Conservation (phyloP, 2,797 vertebrate species). For the Accipiter badius region DNA sequence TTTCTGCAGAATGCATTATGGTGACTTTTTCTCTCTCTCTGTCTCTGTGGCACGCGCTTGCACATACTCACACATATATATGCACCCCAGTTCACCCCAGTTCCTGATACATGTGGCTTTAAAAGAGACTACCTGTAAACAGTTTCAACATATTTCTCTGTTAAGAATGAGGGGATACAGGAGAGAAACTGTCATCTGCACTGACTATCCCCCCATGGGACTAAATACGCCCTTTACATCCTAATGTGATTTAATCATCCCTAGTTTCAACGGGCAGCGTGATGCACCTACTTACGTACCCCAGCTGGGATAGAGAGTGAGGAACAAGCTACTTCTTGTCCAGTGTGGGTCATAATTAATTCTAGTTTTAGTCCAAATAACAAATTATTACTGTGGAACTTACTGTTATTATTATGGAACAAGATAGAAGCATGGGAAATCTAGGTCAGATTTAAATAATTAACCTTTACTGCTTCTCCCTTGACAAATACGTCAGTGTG, state of each 20-base stretch:
- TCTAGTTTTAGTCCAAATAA: neutral
- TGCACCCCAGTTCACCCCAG: neutral
- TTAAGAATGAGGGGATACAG: neutral
- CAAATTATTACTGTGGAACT: neutral
- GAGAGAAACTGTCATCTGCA: neutral
- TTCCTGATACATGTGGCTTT: neutral
- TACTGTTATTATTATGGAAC: neutral
- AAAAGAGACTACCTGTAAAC: neutral
- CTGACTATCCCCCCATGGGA: neutral
- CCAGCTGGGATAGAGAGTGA: neutral
- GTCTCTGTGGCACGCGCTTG: neutral
- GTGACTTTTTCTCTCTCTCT: neutral
- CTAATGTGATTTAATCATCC: neutral
- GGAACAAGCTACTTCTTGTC: neutral
- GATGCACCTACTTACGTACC: neutral
- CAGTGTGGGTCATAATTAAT: neutral
- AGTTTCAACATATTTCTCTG: neutral
- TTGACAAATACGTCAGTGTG: neutral
- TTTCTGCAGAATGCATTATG: neutral
- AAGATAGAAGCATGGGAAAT: neutral
- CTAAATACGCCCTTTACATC: neutral
- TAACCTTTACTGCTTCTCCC: neutral
- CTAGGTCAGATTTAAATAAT: constrained; percentile 30
- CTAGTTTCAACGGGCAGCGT: neutral
- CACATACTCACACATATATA: neutral